Conservation (phyloP, 2,888 invertebrate species). For the Cosmia trapezina region DNA sequence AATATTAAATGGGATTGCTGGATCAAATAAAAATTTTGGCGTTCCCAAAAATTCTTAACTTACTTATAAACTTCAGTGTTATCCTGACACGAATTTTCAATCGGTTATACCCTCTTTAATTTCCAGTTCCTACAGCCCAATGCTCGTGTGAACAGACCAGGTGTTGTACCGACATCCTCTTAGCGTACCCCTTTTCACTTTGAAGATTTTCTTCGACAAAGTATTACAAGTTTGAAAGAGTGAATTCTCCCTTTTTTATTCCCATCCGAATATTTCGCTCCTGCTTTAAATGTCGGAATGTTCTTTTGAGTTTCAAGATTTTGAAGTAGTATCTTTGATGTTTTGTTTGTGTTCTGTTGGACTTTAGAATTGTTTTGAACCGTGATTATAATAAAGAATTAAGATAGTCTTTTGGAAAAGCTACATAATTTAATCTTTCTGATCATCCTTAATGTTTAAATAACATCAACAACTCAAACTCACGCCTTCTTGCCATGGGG, state of each 20-base stretch:
- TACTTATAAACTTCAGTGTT: slow-evolving; percentile 10
- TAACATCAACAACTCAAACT: not conserved
- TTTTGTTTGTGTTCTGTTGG: slow-evolving; percentile 34
- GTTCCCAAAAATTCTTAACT: slow-evolving; percentile 1
- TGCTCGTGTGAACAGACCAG: slow-evolving; percentile 74
- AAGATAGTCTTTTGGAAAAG: no score
- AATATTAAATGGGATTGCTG: not conserved
- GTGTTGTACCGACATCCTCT: slow-evolving; percentile 67
- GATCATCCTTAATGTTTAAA: not conserved
- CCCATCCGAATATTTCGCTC: slow-evolving; percentile 66
- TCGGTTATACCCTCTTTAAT: slow-evolving; percentile 71
- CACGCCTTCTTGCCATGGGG: not conserved
- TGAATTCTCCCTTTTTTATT: slow-evolving; percentile 68
- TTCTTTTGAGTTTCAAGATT: slow-evolving; percentile 62
- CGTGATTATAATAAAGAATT: not conserved
- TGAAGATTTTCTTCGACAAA: slow-evolving; percentile 74
- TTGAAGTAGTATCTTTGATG: slow-evolving; percentile 34
- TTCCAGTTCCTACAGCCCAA: slow-evolving; percentile 65
- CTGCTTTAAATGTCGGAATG: slow-evolving; percentile 67
- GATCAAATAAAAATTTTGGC: not conserved
- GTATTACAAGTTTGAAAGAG: slow-evolving; percentile 76
- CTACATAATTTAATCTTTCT: no score
- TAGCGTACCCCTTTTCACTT: slow-evolving; percentile 74
- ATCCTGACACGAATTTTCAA: slow-evolving; percentile 72
- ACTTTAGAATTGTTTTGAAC: slow-evolving; percentile 33